Conservation (phyloP, 2,113 vertebrate species). For the Lagopus muta region DNA sequence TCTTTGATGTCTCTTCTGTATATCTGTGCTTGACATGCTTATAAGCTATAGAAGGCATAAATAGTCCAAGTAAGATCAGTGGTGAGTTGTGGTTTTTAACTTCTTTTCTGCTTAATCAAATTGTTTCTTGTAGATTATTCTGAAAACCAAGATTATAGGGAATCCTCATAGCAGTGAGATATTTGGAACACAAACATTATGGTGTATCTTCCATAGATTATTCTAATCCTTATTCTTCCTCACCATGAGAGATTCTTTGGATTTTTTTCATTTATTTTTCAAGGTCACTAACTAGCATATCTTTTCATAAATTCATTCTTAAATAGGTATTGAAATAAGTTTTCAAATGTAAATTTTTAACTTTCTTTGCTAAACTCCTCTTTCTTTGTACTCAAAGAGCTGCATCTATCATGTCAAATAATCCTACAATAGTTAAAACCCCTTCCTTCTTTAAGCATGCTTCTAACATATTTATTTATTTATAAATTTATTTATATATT, state of each 20-base stretch:
- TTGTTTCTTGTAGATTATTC: not conserved
- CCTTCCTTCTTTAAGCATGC: not conserved
- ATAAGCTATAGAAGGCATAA: not conserved
- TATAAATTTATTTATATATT: no score
- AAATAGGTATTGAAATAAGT: not conserved
- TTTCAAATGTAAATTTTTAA: not conserved
- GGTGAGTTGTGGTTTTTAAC: fast-evolving
- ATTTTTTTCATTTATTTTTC: not conserved
- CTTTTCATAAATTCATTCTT: not conserved
- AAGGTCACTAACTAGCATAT: not conserved
- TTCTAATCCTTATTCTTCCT: not conserved
- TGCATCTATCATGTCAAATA: not conserved
- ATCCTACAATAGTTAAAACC: not conserved
- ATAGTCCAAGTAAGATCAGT: not conserved
- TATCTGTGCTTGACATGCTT: not conserved
- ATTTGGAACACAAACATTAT: not conserved
- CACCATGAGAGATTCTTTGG: not conserved
- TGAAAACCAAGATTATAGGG: not conserved
- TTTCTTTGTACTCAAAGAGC: not conserved
- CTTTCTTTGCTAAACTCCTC: not conserved
- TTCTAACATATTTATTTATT: not conserved
- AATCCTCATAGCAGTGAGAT: not conserved
- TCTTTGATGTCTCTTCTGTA: not conserved
- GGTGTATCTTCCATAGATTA: not conserved
- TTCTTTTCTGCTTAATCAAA: not conserved